Evolutionary conservation across 2,113 vertebrate genomes (phyloP).

Genomic region (Myrmophylax atrothorax): DNA sequence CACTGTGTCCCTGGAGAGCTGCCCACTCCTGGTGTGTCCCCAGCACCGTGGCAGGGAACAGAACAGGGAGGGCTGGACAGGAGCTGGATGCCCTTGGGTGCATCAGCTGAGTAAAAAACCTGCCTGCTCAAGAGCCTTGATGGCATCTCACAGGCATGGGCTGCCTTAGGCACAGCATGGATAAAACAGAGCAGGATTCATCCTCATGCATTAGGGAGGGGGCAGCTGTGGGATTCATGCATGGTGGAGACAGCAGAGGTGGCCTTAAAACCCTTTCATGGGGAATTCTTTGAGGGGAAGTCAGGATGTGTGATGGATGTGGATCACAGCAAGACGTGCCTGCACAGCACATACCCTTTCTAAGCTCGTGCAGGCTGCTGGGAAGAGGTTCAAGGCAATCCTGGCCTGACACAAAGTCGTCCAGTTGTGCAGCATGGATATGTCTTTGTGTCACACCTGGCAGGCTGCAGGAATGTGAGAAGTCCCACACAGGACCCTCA

Average conservation of each 20-base stretch:
- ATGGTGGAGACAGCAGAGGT: background rate
- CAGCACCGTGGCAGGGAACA: background rate
- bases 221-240: background rate
- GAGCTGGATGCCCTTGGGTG: background rate
- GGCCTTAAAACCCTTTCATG: rapidly evolving
- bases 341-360: background rate
- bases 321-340: background rate
- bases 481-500: background rate
- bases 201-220: background rate
- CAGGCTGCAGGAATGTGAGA: background rate
- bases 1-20: background rate
- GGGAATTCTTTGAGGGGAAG: background rate
- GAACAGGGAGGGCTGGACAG: background rate
- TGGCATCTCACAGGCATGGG: rapidly evolving
- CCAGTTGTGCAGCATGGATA: background rate
- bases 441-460: background rate
- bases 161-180: background rate
- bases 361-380: background rate
- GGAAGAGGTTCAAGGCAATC: background rate
- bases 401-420: background rate
- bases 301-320: background rate
- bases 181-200: background rate
- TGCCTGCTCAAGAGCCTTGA: background rate
- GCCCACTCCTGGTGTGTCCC: background rate
- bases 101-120: background rate